These are phyloP conservation scores for Drosophila putrida DNA, from an alignment of 2,888 invertebrate species.

Conservation along the genomic window DNA sequence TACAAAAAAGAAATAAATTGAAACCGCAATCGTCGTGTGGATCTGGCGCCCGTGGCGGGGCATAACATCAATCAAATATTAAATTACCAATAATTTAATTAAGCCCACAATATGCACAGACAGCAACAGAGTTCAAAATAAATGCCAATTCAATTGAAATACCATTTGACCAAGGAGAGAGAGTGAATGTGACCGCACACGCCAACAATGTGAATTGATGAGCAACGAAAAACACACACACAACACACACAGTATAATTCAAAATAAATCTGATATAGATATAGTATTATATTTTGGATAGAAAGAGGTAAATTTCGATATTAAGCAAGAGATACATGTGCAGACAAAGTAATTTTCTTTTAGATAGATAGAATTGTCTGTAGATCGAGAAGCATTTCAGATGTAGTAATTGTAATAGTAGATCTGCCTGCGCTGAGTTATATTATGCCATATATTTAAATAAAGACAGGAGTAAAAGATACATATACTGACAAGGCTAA, in stretches of 20 bases:
- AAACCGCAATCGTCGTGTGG: constrained; percentile 56
- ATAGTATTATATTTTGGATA: constrained; percentile 2
- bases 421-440: no score
- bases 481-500: no score
- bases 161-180: constrained; percentile 41
- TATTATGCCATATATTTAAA: no score
- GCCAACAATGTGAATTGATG: constrained; percentile 57
- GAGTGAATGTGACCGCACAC: constrained; percentile 15
- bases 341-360: neutral
- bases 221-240: neutral
- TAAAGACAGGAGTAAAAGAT: no score
- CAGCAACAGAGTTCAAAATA: constrained; percentile 61
- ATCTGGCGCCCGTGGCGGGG: constrained; percentile 56
- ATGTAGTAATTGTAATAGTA: no score
- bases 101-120: constrained; percentile 76
- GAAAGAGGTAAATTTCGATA: neutral
- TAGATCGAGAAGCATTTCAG: neutral
- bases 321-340: neutral
- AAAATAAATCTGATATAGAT: constrained; percentile 28
- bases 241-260: constrained; percentile 8
- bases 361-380: neutral
- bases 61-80: constrained; percentile 81
- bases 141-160: constrained; percentile 80
- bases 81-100: constrained; percentile 83
- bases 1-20: constrained; percentile 56